Conservation (phyloP, 2,113 vertebrate genomes). For the Regulus satrapa region DNA sequence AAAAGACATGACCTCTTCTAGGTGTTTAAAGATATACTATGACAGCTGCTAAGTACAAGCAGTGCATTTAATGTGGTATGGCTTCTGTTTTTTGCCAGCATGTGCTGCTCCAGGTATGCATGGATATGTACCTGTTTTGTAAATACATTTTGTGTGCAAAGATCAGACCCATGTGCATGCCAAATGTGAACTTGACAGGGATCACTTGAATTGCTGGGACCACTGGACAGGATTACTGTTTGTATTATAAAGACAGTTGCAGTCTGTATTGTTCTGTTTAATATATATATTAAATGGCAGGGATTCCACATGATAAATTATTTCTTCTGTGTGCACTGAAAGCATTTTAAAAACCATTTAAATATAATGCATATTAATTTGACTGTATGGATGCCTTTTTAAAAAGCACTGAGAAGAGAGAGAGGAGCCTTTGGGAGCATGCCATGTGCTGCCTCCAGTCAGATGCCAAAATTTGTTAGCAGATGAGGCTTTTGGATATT, state of each 20-base stretch:
- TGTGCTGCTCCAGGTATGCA: background rate
- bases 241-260: background rate
- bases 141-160: background rate
- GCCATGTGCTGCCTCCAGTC: background rate
- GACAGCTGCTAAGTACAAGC: background rate
- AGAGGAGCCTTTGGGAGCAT: background rate
- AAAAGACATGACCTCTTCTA: background rate
- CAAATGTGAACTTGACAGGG: background rate
- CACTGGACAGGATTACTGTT: background rate
- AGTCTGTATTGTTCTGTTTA: background rate
- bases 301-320: background rate
- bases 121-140: background rate
- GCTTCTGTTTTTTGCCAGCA: background rate
- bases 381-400: background rate
- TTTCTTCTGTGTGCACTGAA: background rate
- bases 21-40: background rate
- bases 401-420: background rate
- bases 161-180: background rate
- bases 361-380: background rate
- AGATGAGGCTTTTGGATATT: background rate
- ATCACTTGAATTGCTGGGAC: background rate
- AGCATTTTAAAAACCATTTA: background rate
- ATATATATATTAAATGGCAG: background rate
- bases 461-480: background rate
- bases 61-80: background rate